Conservation (phyloP, 92 coral and sea anemone genomes). For the Porites lobata region DNA sequence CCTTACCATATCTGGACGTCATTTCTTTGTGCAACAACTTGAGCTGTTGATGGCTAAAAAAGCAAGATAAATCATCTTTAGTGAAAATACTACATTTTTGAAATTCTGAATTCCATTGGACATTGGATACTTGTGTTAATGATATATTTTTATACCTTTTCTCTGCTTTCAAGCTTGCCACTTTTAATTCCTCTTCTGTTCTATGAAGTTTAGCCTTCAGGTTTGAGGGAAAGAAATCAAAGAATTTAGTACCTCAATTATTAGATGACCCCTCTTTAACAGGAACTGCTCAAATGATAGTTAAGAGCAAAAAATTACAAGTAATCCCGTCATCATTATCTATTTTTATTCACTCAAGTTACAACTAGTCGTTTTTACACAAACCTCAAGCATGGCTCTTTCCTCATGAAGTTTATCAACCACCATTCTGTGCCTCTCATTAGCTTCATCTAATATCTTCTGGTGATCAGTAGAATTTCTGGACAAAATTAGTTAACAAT, state of each 20-base stretch:
- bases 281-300: too few relatives aligned
- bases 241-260: too few relatives aligned
- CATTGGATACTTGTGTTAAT: too few relatives aligned
- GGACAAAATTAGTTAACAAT: neutral
- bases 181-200: constrained; percentile 89
- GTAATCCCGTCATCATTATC: neutral
- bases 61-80: neutral
- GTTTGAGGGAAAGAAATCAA: neutral
- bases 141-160: constrained; percentile 72
- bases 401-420: constrained; percentile 96
- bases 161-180: constrained; percentile 87
- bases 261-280: too few relatives aligned
- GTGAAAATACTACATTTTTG: too few relatives aligned
- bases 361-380: neutral
- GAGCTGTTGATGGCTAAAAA: constrained; percentile 88
- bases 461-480: constrained; percentile 89
- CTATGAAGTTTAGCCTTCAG: constrained; percentile 89
- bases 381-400: constrained; percentile 95
- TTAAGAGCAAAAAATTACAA: too few relatives aligned
- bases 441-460: constrained; percentile 89
- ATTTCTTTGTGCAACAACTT: constrained; percentile 88
- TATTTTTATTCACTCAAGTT: neutral
- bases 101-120: too few relatives aligned
- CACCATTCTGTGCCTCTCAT: constrained; percentile 86
- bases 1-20: constrained; percentile 93